Percentiles rank a stretch among this genome's conserved stretches.
These are phyloP conservation scores for Porites australiensis DNA, from an alignment of 64 coral and sea anemone species.

Conservation along the genomic window DNA sequence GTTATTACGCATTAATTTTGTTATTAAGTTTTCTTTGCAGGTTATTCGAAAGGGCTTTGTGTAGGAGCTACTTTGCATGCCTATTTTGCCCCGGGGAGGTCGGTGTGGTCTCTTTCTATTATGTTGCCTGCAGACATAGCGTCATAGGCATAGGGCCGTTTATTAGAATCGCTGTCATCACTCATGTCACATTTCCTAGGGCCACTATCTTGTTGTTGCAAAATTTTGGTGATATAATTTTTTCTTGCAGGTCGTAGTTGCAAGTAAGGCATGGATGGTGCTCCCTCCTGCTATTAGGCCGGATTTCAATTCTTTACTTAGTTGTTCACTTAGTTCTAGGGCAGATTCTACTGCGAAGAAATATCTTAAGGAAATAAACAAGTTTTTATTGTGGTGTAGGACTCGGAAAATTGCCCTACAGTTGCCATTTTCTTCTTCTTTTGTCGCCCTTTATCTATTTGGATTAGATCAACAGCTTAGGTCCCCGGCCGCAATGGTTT, in stretches of 20 bases:
- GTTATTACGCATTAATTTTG: neutral
- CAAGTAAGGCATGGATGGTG: neutral
- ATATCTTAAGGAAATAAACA: no score
- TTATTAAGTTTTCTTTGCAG: constrained; percentile 1
- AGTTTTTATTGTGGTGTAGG: neutral
- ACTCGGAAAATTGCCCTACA: neutral
- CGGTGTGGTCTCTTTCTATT: neutral
- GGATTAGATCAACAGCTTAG: neutral
- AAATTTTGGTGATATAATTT: no score
- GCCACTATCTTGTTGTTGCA: no score
- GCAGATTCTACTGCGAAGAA: constrained; percentile 4
- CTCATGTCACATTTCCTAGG: no score
- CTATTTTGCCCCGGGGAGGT: neutral
- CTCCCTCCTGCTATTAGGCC: no score
- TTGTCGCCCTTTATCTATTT: no score
- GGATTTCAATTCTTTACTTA: neutral
- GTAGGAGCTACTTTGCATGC: no score
- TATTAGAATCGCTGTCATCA: no score
- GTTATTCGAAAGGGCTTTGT: neutral
- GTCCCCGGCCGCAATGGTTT: no score
- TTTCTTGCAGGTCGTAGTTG: no score
- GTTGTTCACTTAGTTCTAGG: neutral
- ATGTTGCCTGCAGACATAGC: constrained; percentile 1
- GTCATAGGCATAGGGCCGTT: neutral
- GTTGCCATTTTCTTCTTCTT: no score